These are phyloP conservation scores for Platysternon megacephalum DNA, from an alignment of 2,113 vertebrate genomes.

Conservation along the genomic window DNA sequence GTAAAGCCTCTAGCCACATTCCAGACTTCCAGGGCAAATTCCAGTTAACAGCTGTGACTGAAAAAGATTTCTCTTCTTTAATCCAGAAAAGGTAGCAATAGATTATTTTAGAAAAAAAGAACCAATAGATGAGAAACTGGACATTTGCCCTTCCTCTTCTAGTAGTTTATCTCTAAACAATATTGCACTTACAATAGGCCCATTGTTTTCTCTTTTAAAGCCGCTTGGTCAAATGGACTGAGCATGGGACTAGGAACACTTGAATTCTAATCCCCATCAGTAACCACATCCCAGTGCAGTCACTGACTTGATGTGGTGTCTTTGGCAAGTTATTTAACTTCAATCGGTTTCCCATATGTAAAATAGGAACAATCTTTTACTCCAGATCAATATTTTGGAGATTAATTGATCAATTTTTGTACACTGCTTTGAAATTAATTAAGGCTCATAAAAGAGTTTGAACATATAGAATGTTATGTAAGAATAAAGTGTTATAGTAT, in stretches of 20 bases:
- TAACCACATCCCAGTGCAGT: background rate
- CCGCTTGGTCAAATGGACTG: background rate
- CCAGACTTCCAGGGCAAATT: background rate
- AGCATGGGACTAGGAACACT: background rate
- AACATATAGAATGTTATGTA: background rate
- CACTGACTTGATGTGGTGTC: background rate
- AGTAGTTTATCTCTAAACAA: background rate
- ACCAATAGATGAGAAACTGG: background rate
- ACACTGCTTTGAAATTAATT: background rate
- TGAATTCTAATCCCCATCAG: background rate
- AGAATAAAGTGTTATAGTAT: background rate
- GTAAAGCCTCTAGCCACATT: background rate
- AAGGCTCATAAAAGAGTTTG: background rate
- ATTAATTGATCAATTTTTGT: background rate
- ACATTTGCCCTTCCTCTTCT: background rate
- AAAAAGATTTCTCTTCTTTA: background rate
- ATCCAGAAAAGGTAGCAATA: background rate
- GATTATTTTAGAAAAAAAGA: background rate
- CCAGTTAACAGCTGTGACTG: background rate
- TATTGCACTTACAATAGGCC: background rate
- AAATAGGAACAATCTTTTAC: background rate
- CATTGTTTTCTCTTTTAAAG: background rate
- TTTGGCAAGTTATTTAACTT: background rate
- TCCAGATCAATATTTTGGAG: background rate
- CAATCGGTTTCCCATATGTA: background rate